Evolutionary conservation across 30 jellyfish, hydroid and myxozoan species (phyloP), one percentile per base, ranked within the genome.

Genomic region (Aurelia coerulea): DNA sequence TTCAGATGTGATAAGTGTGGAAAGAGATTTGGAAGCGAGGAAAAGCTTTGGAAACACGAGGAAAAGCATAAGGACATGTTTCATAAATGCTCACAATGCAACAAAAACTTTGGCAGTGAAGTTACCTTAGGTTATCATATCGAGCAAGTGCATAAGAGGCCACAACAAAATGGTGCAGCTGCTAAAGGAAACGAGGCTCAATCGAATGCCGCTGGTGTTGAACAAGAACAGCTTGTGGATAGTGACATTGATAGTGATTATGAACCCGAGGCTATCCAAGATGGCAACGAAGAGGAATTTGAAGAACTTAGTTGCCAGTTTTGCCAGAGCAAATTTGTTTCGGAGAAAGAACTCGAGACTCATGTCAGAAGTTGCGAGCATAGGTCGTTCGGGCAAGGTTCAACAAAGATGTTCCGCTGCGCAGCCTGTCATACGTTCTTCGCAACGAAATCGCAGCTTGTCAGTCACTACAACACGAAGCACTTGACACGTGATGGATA

Each of bases 1-100:
- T 92, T 92, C 94, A 85, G 84, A 17, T 93, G 98, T 74, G 89
- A 90, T 74, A 74, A 79, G 6, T 93, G 98, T 66, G 92, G 88
- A 1, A 93, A 93, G 79, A 82, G 84, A 62, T 93, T 93, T 69
- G 96, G 90, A 35, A 83, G 91, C 37, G 88, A 95, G 23, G 98
- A 93, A 31, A 94, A 90, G 51, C 85, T 88, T 62, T 75, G 91
- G 53, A 83, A 71, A 37, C 98, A 93, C 69, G 82, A 68, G 65
- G 69, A 23, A 19, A 79, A 81, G 62, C 98, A 93, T 86, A 85
- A 87, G 68, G 92, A 83, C 16, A 79, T 84, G 85, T 95, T 79
- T 77, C 95, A 93, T 74, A 89, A 88, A 56, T 93, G 98, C 59
- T 78, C 50, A 14, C 76, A 86, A 34, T 93, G 98, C 71, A 34